phyloP scores from a whole-genome alignment of 2,797 vertebrate species.

The Anniella stebbinsi region DNA sequence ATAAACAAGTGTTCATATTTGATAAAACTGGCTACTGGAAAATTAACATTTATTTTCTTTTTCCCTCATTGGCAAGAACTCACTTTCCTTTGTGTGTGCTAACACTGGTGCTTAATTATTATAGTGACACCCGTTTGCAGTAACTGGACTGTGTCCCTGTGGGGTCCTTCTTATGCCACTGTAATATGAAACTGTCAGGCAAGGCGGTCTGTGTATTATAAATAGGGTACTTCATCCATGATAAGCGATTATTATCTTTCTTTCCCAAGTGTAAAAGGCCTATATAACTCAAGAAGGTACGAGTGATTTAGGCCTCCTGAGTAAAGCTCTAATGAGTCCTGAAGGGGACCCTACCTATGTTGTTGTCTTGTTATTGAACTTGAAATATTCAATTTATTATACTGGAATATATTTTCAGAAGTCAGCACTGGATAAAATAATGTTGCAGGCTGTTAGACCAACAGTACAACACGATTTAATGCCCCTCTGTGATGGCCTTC shows the following conservation, averaged over 20 bases:
- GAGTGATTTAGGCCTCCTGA: conserved; percentile 77
- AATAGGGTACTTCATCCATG: conserved; percentile 83
- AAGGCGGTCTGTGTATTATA: conserved; percentile 77
- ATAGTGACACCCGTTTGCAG: conserved; percentile 75
- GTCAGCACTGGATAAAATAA: conserved; percentile 74
- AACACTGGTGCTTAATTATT: conserved; percentile 77
- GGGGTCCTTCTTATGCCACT: conserved; percentile 78
- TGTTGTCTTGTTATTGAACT: conserved; percentile 76
- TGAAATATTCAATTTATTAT: conserved; percentile 77
- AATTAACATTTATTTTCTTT: conserved; percentile 68
- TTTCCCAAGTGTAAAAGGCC: conserved; percentile 80
- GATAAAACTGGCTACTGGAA: conserved; percentile 66
- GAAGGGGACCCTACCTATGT: conserved; percentile 75
- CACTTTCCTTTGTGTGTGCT: conserved; percentile 61
- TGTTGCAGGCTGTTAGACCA: conserved; percentile 72
- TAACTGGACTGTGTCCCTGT: conserved; percentile 77
- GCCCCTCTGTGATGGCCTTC: conserved; percentile 61
- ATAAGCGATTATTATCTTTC: conserved; percentile 82
- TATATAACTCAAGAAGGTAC: conserved; percentile 80
- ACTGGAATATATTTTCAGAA: conserved; percentile 76
- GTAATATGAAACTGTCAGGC: conserved; percentile 82
- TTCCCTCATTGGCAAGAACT: conserved; percentile 60
- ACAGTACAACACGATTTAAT: conserved; percentile 69
- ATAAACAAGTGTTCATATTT: conserved; percentile 53
- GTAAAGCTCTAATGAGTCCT: conserved; percentile 80